Conservation (phyloP, 2,797 vertebrate species). For the Ibycter americanus region DNA sequence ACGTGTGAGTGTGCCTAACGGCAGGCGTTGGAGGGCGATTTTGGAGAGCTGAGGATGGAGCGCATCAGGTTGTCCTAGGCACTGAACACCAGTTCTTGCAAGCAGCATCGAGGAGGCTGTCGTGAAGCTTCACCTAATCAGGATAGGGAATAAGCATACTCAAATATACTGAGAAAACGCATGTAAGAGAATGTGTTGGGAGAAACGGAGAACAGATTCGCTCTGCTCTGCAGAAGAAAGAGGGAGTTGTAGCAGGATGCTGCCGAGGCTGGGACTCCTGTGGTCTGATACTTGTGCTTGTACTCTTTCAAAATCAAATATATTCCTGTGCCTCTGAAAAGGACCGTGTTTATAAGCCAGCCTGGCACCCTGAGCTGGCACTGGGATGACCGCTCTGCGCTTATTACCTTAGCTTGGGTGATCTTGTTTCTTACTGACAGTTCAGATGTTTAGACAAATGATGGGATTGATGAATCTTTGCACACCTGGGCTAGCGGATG, state of each 20-base stretch:
- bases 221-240: not conserved
- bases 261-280: not conserved
- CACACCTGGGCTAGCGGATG: not conserved
- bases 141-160: not conserved
- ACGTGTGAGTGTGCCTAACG: fast-evolving
- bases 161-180: not conserved
- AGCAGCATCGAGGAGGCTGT: not conserved
- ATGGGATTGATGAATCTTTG: not conserved
- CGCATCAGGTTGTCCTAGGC: fast-evolving
- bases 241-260: not conserved
- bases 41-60: not conserved
- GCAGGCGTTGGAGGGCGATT: not conserved
- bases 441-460: not conserved
- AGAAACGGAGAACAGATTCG: not conserved
- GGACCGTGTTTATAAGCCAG: not conserved
- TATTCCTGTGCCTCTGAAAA: not conserved
- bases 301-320: not conserved
- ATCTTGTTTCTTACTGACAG: not conserved
- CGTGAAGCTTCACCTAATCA: not conserved
- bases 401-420: not conserved
- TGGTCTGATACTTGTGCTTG: not conserved
- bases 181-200: not conserved
- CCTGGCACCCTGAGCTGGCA: fast-evolving
- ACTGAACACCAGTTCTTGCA: too few species aligned
- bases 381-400: not conserved